phyloP scores from a whole-genome alignment of 2,113 vertebrate species.

The Orcinus orca region DNA sequence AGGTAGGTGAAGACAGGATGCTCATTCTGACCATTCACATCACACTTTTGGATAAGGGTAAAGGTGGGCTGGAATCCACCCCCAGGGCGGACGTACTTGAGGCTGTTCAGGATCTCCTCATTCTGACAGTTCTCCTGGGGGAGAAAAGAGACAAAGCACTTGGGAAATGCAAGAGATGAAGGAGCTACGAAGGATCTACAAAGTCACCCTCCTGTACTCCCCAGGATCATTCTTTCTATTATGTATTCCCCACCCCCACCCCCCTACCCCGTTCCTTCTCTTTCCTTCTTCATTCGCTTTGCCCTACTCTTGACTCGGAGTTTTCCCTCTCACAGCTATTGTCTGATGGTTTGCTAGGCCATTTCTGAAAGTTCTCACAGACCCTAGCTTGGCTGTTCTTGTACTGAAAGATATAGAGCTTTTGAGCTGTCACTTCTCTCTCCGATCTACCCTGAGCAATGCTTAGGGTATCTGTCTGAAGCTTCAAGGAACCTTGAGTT shows the following conservation, averaged over 20 bases:
- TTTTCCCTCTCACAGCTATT: background rate
- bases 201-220: background rate
- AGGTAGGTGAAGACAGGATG: constrained; percentile 96
- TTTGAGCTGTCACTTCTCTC: background rate
- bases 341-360: background rate
- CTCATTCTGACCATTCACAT: constrained; percentile 92
- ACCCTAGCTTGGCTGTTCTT: background rate
- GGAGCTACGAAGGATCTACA: background rate
- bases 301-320: background rate
- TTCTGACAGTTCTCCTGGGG: constrained; percentile 93
- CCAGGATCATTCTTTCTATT: background rate
- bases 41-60: constrained; percentile 93
- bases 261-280: background rate
- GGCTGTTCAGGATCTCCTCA: constrained; percentile 91
- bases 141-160: background rate
- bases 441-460: background rate
- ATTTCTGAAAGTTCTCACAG: background rate
- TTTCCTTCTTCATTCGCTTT: background rate
- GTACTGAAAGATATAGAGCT: background rate
- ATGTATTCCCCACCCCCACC: background rate
- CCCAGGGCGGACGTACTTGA: constrained; percentile 94
- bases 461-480: background rate
- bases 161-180: background rate
- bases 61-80: constrained; percentile 91
- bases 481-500: background rate